phyloP scores from a whole-genome alignment of 2,113 vertebrate species.

The Gopherus flavomarginatus region DNA sequence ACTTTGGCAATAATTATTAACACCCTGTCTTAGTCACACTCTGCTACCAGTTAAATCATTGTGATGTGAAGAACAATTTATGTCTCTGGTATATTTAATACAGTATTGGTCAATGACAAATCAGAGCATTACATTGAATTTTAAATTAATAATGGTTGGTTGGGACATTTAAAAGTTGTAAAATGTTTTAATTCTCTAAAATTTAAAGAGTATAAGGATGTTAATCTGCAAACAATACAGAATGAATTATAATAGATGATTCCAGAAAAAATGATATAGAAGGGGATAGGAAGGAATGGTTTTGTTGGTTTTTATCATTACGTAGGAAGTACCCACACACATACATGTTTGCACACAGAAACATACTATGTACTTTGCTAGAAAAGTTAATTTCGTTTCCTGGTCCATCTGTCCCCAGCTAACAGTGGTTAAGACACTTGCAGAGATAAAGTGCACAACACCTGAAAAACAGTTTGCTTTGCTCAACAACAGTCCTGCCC shows the following conservation, averaged over 20 bases:
- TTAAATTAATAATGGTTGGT: conserved; percentile 14
- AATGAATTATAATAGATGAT: background rate
- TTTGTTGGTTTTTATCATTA: background rate
- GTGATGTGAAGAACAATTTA: background rate
- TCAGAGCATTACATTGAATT: background rate
- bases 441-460: background rate
- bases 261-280: background rate
- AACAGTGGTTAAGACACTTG: background rate
- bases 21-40: background rate
- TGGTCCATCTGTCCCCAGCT: background rate
- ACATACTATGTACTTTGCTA: background rate
- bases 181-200: conserved; percentile 9
- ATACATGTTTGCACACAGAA: background rate
- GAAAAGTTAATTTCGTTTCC: background rate
- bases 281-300: background rate
- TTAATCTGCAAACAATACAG: background rate
- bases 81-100: background rate
- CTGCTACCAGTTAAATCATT: background rate
- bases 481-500: background rate
- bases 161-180: background rate
- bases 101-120: conserved; percentile 1
- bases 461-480: background rate
- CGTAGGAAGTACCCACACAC: no score
- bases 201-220: background rate
- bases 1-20: conserved; percentile 8